Base-by-base conservation (phyloP, 1,140 invertebrate genomes). In the Drosophila micromelanica region DNA sequence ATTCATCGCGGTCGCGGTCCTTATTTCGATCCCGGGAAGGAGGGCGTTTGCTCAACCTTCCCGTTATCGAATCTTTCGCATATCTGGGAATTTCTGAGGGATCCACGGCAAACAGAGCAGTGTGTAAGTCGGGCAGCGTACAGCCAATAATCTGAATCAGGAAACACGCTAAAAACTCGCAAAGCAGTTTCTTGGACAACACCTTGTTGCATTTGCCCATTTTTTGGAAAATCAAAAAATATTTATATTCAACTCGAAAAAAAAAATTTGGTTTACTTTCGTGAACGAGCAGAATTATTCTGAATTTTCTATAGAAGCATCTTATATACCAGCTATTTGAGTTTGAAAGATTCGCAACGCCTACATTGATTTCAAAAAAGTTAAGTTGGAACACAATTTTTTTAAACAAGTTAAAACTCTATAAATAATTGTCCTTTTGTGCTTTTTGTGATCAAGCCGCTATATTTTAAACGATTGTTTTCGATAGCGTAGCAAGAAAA, bases 121-220 rank as follows among this genome's bases (percentile, higher is more conserved):
- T 17, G 17, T 5, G 27, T 27, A 0, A 0, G 27, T 5, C n/a
- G 4, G 11, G 6, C 15, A 57, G n/a, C 12, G n/a, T 1, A 7
- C 69, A 72, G 2, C 69, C 69, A 0, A 65, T 8, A 23, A 65
- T 59, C 52, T 72, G 52, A 0, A 52, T 30, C 8, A 65, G 7
- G 0, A 65, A 7, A 38, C 69, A 65, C 2, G 38, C 69, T 1
- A 72, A 2, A 0, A 72, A 11, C 11, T 72, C 64, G 32, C 40
- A 51, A 13, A 68, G 8, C 1, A 74, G 51, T 11, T 49, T 60
- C 4, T 37, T 3, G 9, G 57, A 7, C 1, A 72, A 27, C 7
- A 48, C n/a, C 20, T 68, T 73, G 8, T 73, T 20, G 5, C 27
- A 38, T 30, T 48, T 52, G 3, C 13, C 55, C 55, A 73, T 67